Evolutionary conservation across 2,113 vertebrate genomes (phyloP).

Genomic region (Sinocyclocheilus maitianheensis): DNA sequence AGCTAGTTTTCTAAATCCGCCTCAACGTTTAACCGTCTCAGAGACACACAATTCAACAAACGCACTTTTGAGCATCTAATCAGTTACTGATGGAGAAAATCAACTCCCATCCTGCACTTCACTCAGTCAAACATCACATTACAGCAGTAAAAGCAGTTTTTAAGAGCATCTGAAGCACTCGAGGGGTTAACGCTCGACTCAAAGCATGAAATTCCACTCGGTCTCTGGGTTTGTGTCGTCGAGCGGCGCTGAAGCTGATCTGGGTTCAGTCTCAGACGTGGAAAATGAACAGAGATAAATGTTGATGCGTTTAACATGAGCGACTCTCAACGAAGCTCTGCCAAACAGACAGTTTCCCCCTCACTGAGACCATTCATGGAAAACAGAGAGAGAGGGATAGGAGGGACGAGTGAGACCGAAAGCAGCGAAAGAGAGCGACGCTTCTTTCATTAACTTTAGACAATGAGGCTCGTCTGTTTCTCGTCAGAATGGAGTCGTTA

Average conservation of each 20-base stretch:
- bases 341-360: conserved; percentile 20
- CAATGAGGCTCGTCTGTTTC: conserved; percentile 29
- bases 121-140: background rate
- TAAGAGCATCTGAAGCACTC: background rate
- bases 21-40: too few relatives aligned
- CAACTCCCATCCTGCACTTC: background rate
- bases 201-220: too few relatives aligned
- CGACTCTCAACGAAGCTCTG: background rate
- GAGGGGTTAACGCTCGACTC: conserved; percentile 38
- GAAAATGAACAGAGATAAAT: conserved; percentile 5
- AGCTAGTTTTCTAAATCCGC: too few relatives aligned
- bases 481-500: conserved; percentile 39
- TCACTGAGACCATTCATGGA: background rate
- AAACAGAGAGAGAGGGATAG: background rate
- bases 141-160: background rate
- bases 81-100: too few relatives aligned
- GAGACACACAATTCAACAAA: background rate
- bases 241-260: background rate
- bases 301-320: conserved; percentile 33
- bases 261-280: background rate
- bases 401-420: background rate
- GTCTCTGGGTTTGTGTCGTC: conserved; percentile 15
- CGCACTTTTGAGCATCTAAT: background rate
- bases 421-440: background rate
- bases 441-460: conserved; percentile 2